Base-by-base conservation (phyloP, 2,888 invertebrate species). In the Drosophila niveifrons region DNA sequence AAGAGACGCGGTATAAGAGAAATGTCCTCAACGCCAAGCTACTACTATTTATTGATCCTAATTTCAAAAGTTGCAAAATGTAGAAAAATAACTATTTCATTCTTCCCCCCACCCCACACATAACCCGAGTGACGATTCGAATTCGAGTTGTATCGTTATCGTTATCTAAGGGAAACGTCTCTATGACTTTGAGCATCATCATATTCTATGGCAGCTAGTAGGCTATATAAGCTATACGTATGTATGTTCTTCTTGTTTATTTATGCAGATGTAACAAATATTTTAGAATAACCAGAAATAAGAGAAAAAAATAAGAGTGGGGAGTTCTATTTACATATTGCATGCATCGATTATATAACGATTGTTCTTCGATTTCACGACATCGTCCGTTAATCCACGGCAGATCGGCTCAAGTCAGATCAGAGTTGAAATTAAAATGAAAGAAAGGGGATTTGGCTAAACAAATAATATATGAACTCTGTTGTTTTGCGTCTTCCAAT, bases 141-240 rank as follows among this genome's bases (percentile, higher is more conserved):
- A 23, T 23, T 23, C 23, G 23, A 23, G 23, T 1, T 23, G 23
- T 23, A 23, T 23, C 23, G 6, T 36, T 36, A 31, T 52, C 28
- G 52, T 58, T 31, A 55, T 50, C 39, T 55, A 51, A 18, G 39
- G 39, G 34, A 65, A 69, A 55, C 46, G 34, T 34, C 4, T 48
- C 57, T 57, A 13, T 47, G 57, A 51, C 23, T 56, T 72, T 62
- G 59, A 72, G 72, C 73, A 77, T 72, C 73, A 77, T 72, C 73
- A 64, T 75, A 64, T 72, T 64, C 78, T 77, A 75, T 75, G 74
- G 74, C 74, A 75, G 78, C 78, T 72, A 63, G 36, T 62, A 47
- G 57, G 74, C 61, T 36, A 36, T 75, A 55, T 50, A 57, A 50
- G 52, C 55, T 72, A 61, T 57, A 57, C 36, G 43, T 56, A 62